Evolutionary conservation across 2,113 vertebrate genomes (phyloP).

Genomic region (Thunnus thynnus): DNA sequence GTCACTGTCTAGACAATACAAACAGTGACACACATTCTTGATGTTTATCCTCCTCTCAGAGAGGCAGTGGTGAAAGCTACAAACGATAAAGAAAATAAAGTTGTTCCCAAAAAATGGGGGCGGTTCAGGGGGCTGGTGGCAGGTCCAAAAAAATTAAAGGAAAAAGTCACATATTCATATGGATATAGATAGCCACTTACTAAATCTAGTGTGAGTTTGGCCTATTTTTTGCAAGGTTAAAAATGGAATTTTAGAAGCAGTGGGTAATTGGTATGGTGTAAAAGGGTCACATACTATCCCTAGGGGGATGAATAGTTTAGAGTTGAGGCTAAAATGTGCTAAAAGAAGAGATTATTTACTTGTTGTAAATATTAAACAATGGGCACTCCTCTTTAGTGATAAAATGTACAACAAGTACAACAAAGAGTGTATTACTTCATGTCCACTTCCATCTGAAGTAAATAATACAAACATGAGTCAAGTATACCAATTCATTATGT

Average conservation of each 20-base stretch:
- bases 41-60: background rate
- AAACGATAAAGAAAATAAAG: background rate
- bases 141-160: background rate
- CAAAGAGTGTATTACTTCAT: background rate
- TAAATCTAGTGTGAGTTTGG: conserved; percentile 50
- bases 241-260: conserved; percentile 52
- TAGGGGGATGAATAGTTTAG: conserved; percentile 3
- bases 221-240: conserved; percentile 59
- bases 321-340: conserved; percentile 43
- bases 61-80: background rate
- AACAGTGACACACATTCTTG: background rate
- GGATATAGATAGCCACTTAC: conserved; percentile 28
- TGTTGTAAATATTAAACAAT: background rate
- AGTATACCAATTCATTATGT: background rate
- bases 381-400: background rate
- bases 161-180: conserved; percentile 5
- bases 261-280: conserved; percentile 48
- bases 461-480: conserved; percentile 8
- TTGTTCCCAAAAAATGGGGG: background rate
- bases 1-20: background rate
- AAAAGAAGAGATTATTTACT: conserved; percentile 44
- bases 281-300: conserved; percentile 38
- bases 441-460: background rate
- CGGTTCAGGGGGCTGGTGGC: background rate
- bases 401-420: conserved; percentile 1